Evolutionary conservation across 1,140 invertebrate genomes (phyloP), one percentile per base, ranked within the genome.

Genomic region (Steinernema khuongi): DNA sequence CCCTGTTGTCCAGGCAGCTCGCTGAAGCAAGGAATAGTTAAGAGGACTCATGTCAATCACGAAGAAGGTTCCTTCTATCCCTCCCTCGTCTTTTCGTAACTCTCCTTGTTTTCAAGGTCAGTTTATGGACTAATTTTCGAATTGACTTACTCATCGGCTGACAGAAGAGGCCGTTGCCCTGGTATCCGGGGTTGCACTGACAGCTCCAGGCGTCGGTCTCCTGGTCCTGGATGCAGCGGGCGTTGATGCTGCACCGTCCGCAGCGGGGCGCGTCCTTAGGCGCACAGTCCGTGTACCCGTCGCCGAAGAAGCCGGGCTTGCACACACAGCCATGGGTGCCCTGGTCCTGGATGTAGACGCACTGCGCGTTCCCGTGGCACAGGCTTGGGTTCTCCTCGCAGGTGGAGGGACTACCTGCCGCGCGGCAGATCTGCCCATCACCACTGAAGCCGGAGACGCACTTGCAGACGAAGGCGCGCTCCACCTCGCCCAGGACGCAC

Each of bases 151-250:
- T 88, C 85, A 88, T 87, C 68, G 88, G 89, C 75, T 86, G 87
- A 83, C 92, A 94, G 0, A 86, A 85, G 68, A 88, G 89, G 43
- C 76, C 93, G 83, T 93, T 91, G 68, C 93, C 93, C 67, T 89
- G 88, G 85, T 81, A 88, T 29, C 88, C 87, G 1, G 83, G 79
- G 67, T 86, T 86, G 79, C 89, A 90, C 19, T 81, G 74, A 72
- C 86, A 87, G 19, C 50, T 60, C 36, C 67, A 79, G 18, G n/a
- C 78, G 36, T 77, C 78, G 11, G 28, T 76, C 17, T 31, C 60
- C 22, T 67, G 43, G 71, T 76, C 71, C 30, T 74, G 72, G 2
- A 85, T 85, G 79, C 87, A 87, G 11, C 81, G 76, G 1, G 86
- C 85, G 76, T 87, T 80, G 2, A 77, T 74, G 50, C 80, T 73